phyloP scores from a whole-genome alignment of 2,888 invertebrate species.

The Plutella xylostella region DNA sequence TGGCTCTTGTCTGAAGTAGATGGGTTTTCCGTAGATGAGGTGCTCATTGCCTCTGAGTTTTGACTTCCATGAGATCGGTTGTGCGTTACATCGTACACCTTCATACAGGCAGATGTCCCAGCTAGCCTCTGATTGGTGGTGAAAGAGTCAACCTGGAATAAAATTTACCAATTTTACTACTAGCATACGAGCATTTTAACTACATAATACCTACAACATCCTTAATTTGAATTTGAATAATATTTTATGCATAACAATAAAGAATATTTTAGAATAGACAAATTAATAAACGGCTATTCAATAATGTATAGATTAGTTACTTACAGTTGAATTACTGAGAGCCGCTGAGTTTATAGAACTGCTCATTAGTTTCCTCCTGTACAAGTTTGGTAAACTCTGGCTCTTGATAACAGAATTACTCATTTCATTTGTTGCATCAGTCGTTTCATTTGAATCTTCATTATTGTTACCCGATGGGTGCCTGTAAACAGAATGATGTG shows the following conservation, averaged over 20 bases:
- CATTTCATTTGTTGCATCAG: slow-evolving; percentile 69
- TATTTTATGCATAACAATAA: slow-evolving; percentile 3
- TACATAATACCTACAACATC: background rate
- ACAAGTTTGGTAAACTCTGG: slow-evolving; percentile 83
- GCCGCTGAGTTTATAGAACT: slow-evolving; percentile 66
- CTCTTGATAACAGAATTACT: slow-evolving; percentile 75
- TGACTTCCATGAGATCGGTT: slow-evolving; percentile 53
- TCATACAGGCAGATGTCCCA: slow-evolving; percentile 55
- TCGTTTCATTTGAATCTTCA: slow-evolving; percentile 66
- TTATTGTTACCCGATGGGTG: slow-evolving; percentile 85
- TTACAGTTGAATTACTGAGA: slow-evolving; percentile 79
- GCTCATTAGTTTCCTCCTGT: slow-evolving; percentile 65
- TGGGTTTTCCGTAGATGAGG: slow-evolving; percentile 63
- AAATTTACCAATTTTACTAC: slow-evolving; percentile 4
- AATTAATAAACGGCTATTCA: background rate
- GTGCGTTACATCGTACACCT: slow-evolving; percentile 62
- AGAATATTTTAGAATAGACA: background rate
- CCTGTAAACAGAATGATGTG: slow-evolving; percentile 47
- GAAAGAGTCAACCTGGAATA: slow-evolving; percentile 61
- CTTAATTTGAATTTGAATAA: background rate
- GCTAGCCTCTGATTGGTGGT: slow-evolving; percentile 55
- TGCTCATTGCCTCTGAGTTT: slow-evolving; percentile 65
- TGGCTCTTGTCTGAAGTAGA: slow-evolving; percentile 60
- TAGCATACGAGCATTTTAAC: background rate
- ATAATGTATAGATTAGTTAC: slow-evolving; percentile 23